Conservation (phyloP, 2,888 invertebrate species). For the Epinotia bilunana region DNA sequence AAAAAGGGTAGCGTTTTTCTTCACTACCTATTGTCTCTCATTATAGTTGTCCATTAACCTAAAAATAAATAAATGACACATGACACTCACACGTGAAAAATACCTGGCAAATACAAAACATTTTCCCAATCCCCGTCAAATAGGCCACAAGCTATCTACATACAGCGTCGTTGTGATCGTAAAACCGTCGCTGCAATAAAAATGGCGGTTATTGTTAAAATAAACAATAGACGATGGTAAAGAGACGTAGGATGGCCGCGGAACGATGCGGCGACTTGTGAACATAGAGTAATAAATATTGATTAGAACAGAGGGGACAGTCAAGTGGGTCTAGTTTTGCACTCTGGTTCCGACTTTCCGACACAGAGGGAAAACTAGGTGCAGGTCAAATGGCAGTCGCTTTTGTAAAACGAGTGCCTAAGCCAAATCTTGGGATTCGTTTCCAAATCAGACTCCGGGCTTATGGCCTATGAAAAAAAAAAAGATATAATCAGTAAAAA, state of each 20-base stretch:
- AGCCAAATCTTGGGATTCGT: too few species aligned
- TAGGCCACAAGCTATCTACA: constrained; percentile 50
- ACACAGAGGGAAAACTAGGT: too few species aligned
- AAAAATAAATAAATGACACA: too few species aligned
- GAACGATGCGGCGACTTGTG: constrained; percentile 67
- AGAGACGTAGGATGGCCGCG: constrained; percentile 70
- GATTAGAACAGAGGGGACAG: constrained; percentile 4
- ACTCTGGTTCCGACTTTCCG: too few species aligned
- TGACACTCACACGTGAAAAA: not conserved
- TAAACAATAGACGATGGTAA: constrained; percentile 80
- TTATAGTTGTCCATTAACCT: too few species aligned
- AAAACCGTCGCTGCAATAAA: constrained; percentile 75
- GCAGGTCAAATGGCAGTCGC: too few species aligned
- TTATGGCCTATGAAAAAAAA: too few species aligned
- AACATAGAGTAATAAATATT: constrained; percentile 56
- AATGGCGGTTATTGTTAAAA: constrained; percentile 80
- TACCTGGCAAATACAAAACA: not conserved
- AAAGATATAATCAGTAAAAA: too few species aligned
- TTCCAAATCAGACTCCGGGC: too few species aligned
- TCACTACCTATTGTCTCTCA: too few species aligned
- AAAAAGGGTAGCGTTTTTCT: too few species aligned
- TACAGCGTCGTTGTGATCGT: constrained; percentile 72
- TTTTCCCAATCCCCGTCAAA: not conserved
- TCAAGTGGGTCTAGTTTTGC: not conserved
- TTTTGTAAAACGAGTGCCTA: too few species aligned